Evolutionary conservation across 2,888 invertebrate species (phyloP), one percentile per base, ranked within the genome.

Genomic region (Sinopyrophorus schimmeli): DNA sequence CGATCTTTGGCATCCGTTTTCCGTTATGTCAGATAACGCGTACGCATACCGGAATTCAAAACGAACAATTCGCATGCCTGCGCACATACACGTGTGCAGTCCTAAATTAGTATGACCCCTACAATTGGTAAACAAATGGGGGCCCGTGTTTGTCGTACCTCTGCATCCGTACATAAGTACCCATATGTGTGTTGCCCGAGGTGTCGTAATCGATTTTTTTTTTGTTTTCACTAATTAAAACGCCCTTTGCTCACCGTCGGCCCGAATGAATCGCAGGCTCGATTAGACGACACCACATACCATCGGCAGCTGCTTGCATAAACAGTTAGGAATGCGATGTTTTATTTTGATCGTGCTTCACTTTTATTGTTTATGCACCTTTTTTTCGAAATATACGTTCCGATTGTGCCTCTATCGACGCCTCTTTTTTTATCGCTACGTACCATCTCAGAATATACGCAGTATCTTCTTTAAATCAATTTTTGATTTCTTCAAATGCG

Each of bases 41-140:
- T 48, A 48, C 41, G 31, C 35, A 43, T 26, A 42, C 38, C 42
- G 41, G 28, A 48, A 48, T 42, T 48, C 42, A 43, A 38, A 46
- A 34, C 35, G 34, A 46, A 46, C 39, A 41, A 41, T 44, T 44
- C 44, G 50, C 50, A 43, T 49, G 20, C 42, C 41, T 34, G 18
- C 37, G 3, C 34, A 37, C 23, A 38, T 37, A 38, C n/a, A n/a
- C 32, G 28, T 39, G 41, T 27, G 18, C 24, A 42, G 38, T 23
- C 30, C 18, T 43, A 37, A 43, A 42, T 43, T 42, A 39, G 24
- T 37, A 23, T 46, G 44, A 38, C 44, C 37, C 44, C 34, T 12
- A 9, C 32, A 32, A 21, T 30, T 40, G 23, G n/a, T n/a, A 4
- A 6, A 21, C 21, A 31, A 23, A 12, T 15, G 23, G 31, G 18